Evolutionary conservation across 2,797 vertebrate genomes (phyloP).

Genomic region (Esox lucius): DNA sequence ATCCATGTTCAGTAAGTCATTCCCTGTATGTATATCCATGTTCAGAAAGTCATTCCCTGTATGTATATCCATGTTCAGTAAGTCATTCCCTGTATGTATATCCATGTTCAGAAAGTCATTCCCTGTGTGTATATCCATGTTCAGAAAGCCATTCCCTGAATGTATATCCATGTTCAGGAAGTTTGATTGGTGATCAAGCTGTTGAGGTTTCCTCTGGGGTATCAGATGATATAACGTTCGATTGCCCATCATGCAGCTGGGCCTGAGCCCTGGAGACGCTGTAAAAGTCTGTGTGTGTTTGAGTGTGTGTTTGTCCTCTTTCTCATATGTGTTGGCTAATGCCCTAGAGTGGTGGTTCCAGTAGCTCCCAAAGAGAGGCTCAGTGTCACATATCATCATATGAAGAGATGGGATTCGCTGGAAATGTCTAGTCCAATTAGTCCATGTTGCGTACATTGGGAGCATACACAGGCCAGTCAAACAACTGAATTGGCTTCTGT

Average conservation of each 20-base stretch:
- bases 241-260: slow-evolving; percentile 67
- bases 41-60: no score
- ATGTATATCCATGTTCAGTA: no score
- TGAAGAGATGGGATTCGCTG: not conserved
- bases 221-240: slow-evolving; percentile 63
- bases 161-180: slow-evolving; percentile 50
- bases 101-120: no score
- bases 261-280: slow-evolving; percentile 54
- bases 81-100: no score
- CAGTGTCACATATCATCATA: not conserved
- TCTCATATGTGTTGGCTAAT: slow-evolving; percentile 57
- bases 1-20: no score
- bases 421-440: not conserved
- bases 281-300: slow-evolving; percentile 2
- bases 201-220: slow-evolving; percentile 51
- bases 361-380: slow-evolving; percentile 1
- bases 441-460: not conserved
- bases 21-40: no score
- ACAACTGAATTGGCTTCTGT: not conserved
- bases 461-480: not conserved
- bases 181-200: slow-evolving; percentile 67
- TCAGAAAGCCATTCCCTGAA: not conserved
- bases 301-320: not conserved
- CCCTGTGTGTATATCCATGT: no score
- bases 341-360: slow-evolving; percentile 50